These are phyloP conservation scores for Myanophis thanlyinensis DNA, from an alignment of 2,113 vertebrate genomes.

Conservation along the genomic window DNA sequence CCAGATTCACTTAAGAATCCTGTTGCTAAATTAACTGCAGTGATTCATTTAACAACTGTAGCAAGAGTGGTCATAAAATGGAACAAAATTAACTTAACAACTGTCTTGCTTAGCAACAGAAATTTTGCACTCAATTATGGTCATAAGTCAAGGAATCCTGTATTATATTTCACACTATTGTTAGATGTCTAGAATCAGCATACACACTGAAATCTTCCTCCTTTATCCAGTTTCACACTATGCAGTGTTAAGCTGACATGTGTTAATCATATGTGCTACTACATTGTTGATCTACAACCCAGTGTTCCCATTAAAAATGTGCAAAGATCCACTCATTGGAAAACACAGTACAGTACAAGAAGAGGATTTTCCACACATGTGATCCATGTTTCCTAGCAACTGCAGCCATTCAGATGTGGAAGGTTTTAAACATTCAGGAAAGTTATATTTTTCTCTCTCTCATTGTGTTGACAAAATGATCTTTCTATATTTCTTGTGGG, in stretches of 20 bases:
- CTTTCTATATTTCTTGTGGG: background rate
- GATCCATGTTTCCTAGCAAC: conserved; percentile 52
- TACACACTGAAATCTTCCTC: background rate
- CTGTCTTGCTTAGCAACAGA: background rate
- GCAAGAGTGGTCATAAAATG: background rate
- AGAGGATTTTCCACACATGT: background rate
- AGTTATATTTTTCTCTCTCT: background rate
- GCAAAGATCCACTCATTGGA: background rate
- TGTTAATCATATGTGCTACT: background rate
- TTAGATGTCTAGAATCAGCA: background rate
- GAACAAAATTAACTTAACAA: background rate
- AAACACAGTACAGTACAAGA: background rate
- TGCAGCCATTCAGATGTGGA: conserved; percentile 1
- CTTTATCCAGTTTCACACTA: background rate
- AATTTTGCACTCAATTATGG: background rate
- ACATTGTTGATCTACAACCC: background rate
- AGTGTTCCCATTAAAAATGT: background rate
- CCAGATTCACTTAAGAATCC: background rate
- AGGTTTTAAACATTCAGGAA: background rate
- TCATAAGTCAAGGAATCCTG: background rate
- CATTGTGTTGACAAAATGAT: background rate
- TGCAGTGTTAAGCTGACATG: background rate
- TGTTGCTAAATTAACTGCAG: background rate
- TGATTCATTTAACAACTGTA: background rate
- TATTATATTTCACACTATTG: background rate